Percentiles rank a stretch among this genome's conserved stretches.
phyloP scores from a whole-genome alignment of 2,888 invertebrate genomes.

The Drosophila setosimentum region DNA sequence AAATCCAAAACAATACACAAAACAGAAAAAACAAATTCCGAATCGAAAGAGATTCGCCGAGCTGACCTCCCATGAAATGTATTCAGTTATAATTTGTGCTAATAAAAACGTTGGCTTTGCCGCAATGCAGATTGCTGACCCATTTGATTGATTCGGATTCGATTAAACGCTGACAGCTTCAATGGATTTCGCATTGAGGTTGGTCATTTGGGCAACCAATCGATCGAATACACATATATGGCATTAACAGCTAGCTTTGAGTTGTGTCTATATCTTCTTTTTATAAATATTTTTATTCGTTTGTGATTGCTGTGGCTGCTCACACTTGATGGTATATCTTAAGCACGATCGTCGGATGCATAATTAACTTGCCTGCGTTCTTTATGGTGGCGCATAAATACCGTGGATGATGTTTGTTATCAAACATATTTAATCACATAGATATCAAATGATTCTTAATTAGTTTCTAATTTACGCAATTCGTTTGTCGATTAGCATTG shows the following conservation, averaged over 20 bases:
- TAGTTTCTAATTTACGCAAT: constrained; percentile 62
- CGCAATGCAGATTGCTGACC: constrained; percentile 54
- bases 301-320: constrained; percentile 5
- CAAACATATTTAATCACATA: constrained; percentile 43
- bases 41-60: constrained; percentile 16
- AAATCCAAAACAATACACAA: constrained; percentile 5
- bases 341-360: constrained; percentile 41
- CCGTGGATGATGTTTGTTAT: constrained; percentile 57
- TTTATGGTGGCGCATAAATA: constrained; percentile 41
- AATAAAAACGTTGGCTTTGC: constrained; percentile 53
- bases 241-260: constrained; percentile 12
- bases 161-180: constrained; percentile 36
- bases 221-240: constrained; percentile 5
- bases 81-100: constrained; percentile 74
- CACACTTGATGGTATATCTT: constrained; percentile 31
- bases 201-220: constrained; percentile 45
- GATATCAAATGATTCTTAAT: constrained; percentile 59
- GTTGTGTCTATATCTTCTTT: neutral
- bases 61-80: constrained; percentile 60
- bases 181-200: constrained; percentile 58
- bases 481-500: constrained; percentile 59
- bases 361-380: constrained; percentile 41
- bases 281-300: constrained; percentile 25
- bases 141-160: constrained; percentile 60
- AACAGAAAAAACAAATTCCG: neutral